Percentiles rank a stretch among this genome's conserved stretches.
These are phyloP conservation scores for Pararge aegeria DNA, from an alignment of 1,140 invertebrate species.

Conservation along the genomic window DNA sequence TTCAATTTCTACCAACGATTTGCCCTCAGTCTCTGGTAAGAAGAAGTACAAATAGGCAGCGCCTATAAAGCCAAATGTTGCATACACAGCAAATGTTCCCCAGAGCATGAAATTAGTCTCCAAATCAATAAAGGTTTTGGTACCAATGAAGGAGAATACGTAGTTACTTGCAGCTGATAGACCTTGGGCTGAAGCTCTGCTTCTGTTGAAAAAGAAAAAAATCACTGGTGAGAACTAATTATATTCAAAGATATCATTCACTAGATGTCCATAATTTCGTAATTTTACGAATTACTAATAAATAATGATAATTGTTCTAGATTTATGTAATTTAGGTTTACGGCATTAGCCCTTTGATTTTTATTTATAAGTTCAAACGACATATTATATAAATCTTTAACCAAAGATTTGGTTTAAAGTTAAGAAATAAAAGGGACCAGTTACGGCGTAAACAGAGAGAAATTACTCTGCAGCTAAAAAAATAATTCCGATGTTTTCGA, in stretches of 20 bases:
- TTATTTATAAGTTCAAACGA: too few relatives aligned
- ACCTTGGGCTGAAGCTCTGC: constrained; percentile 80
- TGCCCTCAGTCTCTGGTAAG: constrained; percentile 91
- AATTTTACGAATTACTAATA: too few relatives aligned
- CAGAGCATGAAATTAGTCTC: constrained; percentile 75
- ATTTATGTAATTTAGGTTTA: too few relatives aligned
- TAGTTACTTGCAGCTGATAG: constrained; percentile 81
- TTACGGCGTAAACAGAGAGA: too few relatives aligned
- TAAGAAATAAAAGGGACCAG: too few relatives aligned
- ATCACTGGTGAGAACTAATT: neutral
- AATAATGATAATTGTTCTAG: too few relatives aligned
- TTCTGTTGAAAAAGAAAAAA: constrained; percentile 54
- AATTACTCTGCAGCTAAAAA: too few relatives aligned
- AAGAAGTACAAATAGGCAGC: constrained; percentile 82
- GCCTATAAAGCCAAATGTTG: constrained; percentile 80
- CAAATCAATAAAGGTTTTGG: constrained; percentile 82
- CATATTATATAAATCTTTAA: too few relatives aligned
- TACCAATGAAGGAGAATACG: constrained; percentile 81
- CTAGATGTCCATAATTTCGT: too few relatives aligned
- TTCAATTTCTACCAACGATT: constrained; percentile 87
- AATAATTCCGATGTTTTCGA: too few relatives aligned
- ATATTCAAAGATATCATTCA: constrained; percentile 1
- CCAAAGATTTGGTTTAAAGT: too few relatives aligned
- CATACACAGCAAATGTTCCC: constrained; percentile 83
- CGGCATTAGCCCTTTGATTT: too few relatives aligned